A percentile compares a stretch with the other conserved stretches of the same genome.
Conservation (phyloP, 2,797 vertebrate species). For the Peromyscus nudipes region DNA sequence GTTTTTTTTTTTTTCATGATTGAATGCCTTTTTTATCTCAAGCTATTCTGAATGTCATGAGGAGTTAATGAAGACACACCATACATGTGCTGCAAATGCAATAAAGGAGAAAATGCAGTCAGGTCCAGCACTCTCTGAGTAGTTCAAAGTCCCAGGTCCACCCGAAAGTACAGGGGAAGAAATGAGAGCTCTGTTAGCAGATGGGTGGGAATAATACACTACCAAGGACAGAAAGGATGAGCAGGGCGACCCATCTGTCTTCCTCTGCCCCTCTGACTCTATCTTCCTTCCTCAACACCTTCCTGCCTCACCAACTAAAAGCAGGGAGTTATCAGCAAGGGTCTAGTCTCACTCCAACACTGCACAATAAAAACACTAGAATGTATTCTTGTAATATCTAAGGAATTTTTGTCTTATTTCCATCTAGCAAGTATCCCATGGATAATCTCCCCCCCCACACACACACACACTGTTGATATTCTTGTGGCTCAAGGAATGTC, state of each 20-base stretch:
- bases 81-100: slow-evolving; percentile 79
- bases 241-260: background rate
- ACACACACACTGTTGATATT: background rate
- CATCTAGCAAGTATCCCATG: background rate
- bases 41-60: slow-evolving; percentile 88
- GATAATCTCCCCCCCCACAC: too few species aligned
- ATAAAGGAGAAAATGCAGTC: slow-evolving; percentile 79
- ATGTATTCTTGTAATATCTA: background rate
- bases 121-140: slow-evolving; percentile 84
- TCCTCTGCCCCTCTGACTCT: background rate
- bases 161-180: slow-evolving; percentile 60
- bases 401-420: background rate
- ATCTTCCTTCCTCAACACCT: background rate
- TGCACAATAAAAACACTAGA: background rate
- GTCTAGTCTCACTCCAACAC: background rate
- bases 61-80: slow-evolving; percentile 90
- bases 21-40: slow-evolving; percentile 85
- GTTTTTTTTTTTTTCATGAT: slow-evolving; percentile 84
- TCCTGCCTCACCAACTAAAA: background rate
- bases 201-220: slow-evolving; percentile 4
- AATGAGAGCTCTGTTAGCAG: slow-evolving; percentile 54
- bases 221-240: slow-evolving; percentile 61
- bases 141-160: slow-evolving; percentile 84
- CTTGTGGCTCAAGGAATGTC: background rate
- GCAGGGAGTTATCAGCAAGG: background rate